Evolutionary conservation across 1,140 invertebrate genomes (phyloP).

Genomic region (Diorhabda sublineata): DNA sequence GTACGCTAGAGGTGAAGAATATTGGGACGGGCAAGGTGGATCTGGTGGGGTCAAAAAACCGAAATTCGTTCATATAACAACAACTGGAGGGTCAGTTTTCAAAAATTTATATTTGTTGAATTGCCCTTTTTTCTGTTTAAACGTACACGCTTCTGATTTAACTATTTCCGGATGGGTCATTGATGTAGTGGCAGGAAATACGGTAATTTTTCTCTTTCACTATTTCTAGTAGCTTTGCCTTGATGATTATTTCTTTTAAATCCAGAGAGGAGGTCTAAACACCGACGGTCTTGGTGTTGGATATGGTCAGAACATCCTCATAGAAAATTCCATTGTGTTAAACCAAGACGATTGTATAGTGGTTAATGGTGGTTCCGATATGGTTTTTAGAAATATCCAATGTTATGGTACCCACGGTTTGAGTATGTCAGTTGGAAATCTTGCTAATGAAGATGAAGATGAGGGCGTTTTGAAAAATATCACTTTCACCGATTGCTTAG

Average conservation of each 20-base stretch:
- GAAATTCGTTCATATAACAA: background rate
- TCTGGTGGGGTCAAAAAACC: background rate
- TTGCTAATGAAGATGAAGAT: background rate
- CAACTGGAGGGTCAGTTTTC: background rate
- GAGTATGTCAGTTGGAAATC: conserved; percentile 7
- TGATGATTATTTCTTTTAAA: too few species aligned
- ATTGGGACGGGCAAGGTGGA: conserved; percentile 8
- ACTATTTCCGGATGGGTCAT: background rate
- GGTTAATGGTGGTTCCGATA: conserved; percentile 7
- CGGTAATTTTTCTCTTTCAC: background rate
- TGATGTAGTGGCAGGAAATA: background rate
- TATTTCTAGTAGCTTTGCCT: too few species aligned
- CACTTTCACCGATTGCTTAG: background rate
- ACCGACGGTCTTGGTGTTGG: conserved; percentile 8
- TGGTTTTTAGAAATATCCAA: background rate
- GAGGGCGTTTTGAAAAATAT: background rate
- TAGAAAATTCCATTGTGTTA: background rate
- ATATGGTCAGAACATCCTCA: background rate
- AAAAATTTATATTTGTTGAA: background rate
- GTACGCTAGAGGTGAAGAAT: background rate
- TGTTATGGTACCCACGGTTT: conserved; percentile 7
- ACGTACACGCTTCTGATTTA: background rate
- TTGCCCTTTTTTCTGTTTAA: background rate
- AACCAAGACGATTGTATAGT: conserved; percentile 17
- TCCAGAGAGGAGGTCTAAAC: background rate